These are phyloP conservation scores for Scylla paramamosain DNA, from an alignment of 1,140 invertebrate species.

Conservation along the genomic window DNA sequence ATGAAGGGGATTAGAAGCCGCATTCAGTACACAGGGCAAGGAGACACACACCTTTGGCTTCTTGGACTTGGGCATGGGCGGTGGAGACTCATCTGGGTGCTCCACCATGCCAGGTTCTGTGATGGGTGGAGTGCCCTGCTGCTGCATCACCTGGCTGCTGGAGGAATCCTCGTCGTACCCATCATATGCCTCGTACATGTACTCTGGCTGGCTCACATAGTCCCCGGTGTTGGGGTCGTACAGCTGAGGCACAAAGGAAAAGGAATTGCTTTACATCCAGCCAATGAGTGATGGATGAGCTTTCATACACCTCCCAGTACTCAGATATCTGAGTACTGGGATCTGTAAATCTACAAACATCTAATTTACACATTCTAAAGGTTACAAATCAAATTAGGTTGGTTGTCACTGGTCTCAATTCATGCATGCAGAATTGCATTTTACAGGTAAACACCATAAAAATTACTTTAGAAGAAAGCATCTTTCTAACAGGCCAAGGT, in stretches of 20 bases:
- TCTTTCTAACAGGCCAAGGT: too few relatives aligned
- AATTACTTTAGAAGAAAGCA: too few relatives aligned
- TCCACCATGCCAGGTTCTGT: slow-evolving; percentile 54
- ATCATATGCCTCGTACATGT: slow-evolving; percentile 76
- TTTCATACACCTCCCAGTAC: slow-evolving; percentile 66
- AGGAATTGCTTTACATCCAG: background rate
- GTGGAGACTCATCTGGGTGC: slow-evolving; percentile 61
- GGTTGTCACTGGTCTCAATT: too few relatives aligned
- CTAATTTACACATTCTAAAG: too few relatives aligned
- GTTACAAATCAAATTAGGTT: too few relatives aligned
- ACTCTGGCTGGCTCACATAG: slow-evolving; percentile 76
- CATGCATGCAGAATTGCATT: too few relatives aligned
- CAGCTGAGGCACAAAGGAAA: slow-evolving; percentile 79
- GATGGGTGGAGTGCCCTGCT: slow-evolving; percentile 60
- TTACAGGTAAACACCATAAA: too few relatives aligned
- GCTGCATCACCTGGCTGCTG: slow-evolving; percentile 71
- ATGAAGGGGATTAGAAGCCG: too few relatives aligned
- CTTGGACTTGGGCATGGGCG: slow-evolving; percentile 75
- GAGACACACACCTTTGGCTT: slow-evolving; percentile 72
- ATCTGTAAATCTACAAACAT: too few relatives aligned
- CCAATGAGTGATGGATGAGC: slow-evolving; percentile 54
- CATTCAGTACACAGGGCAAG: too few relatives aligned
- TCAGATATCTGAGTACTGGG: slow-evolving; percentile 76
- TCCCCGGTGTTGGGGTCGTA: slow-evolving; percentile 76
- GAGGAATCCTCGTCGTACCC: slow-evolving; percentile 76